phyloP scores from a whole-genome alignment of 53 echinoderm and acorn worm genomes.

The Temnopleurus reevesii region DNA sequence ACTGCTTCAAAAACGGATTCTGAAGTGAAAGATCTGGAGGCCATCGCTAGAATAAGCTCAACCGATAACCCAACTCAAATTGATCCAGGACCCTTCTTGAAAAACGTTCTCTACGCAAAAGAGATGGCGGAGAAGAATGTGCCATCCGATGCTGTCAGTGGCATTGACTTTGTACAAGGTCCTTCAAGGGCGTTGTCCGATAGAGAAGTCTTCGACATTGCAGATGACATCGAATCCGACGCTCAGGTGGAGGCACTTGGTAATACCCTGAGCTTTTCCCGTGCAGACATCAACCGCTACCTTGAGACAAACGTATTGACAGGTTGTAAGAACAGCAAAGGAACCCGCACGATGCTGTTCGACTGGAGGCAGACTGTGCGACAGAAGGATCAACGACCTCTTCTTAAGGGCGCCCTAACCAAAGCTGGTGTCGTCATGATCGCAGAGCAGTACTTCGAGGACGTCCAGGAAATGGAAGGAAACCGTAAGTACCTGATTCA shows the following conservation, averaged over 20 bases:
- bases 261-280: background rate
- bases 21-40: background rate
- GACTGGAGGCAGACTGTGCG: background rate
- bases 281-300: background rate
- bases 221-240: slow-evolving; percentile 23
- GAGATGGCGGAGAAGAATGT: too few species aligned
- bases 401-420: background rate
- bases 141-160: background rate
- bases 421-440: slow-evolving; percentile 5
- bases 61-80: too few species aligned
- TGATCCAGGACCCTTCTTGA: too few species aligned
- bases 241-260: background rate
- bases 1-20: background rate
- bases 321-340: background rate
- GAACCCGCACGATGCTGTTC: slow-evolving; percentile 14
- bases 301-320: background rate
- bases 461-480: background rate
- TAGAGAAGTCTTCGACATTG: background rate
- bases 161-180: background rate
- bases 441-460: slow-evolving; percentile 15
- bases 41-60: too few species aligned
- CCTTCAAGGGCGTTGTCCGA: background rate
- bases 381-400: background rate
- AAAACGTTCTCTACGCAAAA: too few species aligned
- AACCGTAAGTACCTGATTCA: background rate